Evolutionary conservation across 1,140 invertebrate species (phyloP).

Genomic region (Coptotermes formosanus): DNA sequence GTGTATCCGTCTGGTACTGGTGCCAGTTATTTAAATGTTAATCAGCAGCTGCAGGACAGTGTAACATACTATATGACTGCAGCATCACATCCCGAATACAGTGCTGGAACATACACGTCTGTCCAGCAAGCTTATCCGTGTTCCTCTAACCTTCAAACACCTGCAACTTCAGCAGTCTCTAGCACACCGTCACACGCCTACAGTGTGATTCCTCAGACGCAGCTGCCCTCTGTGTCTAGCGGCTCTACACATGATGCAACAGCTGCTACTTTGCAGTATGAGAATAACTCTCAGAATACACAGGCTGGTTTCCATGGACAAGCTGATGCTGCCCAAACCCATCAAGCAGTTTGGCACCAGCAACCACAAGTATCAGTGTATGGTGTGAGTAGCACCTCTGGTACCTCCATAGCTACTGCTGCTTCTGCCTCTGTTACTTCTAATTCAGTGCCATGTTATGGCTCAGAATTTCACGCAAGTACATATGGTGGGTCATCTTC

Average conservation of each 20-base stretch:
- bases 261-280: background rate
- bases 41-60: background rate
- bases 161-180: background rate
- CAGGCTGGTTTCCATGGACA: background rate
- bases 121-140: background rate
- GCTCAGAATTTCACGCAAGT: background rate
- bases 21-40: background rate
- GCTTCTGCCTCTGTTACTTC: background rate
- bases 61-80: background rate
- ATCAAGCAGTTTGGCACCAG: background rate
- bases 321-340: background rate
- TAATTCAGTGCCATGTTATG: background rate
- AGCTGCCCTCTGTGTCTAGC: background rate
- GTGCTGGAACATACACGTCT: background rate
- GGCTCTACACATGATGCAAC: background rate
- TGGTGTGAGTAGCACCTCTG: background rate
- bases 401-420: background rate
- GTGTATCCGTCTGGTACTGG: background rate
- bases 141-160: background rate
- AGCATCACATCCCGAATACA: background rate
- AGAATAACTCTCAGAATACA: background rate
- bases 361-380: background rate
- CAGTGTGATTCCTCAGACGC: background rate
- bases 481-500: background rate
- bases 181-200: background rate